These are phyloP conservation scores for Chaetodon trifasciatus DNA, from an alignment of 2,797 vertebrate species.

Conservation along the genomic window DNA sequence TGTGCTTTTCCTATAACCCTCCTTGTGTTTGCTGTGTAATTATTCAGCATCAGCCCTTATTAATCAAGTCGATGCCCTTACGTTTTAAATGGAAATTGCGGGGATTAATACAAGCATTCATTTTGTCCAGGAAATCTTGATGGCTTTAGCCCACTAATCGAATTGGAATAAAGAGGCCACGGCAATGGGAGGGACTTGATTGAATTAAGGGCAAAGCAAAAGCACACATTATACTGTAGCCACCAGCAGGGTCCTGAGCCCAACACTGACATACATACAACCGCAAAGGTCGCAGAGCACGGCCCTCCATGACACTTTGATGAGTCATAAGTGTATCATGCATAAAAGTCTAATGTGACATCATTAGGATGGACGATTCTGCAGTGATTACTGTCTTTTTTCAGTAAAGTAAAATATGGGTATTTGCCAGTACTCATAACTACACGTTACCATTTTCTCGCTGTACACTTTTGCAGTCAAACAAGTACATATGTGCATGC, in stretches of 20 bases:
- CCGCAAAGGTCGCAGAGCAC: constrained; percentile 62
- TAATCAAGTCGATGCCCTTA: constrained; percentile 98
- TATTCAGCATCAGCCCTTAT: constrained; percentile 99
- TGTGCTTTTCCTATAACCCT: constrained; percentile 95
- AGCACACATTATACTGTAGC: constrained; percentile 93
- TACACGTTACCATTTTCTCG: constrained; percentile 9
- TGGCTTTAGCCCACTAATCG: constrained; percentile 98
- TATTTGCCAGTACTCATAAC: constrained; percentile 7
- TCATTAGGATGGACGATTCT: constrained; percentile 36
- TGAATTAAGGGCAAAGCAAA: constrained; percentile 93
- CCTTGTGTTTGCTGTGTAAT: constrained; percentile 93
- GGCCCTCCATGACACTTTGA: constrained; percentile 59
- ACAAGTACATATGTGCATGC: constrained; percentile 21
- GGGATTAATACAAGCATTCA: constrained; percentile 99
- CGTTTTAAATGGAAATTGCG: constrained; percentile 99
- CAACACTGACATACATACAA: constrained; percentile 79
- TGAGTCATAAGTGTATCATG: constrained; percentile 53
- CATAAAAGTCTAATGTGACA: constrained; percentile 45
- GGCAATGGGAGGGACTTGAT: constrained; percentile 93
- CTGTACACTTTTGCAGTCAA: constrained; percentile 13
- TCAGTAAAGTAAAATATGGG: not conserved
- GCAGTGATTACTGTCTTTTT: constrained; percentile 4
- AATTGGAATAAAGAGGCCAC: constrained; percentile 98
- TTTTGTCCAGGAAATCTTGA: constrained; percentile 99
- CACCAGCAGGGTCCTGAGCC: constrained; percentile 88